A percentile compares a stretch with the other conserved stretches of the same genome.
phyloP scores from a whole-genome alignment of 1,140 invertebrate species.

The Monochamus saltuarius region DNA sequence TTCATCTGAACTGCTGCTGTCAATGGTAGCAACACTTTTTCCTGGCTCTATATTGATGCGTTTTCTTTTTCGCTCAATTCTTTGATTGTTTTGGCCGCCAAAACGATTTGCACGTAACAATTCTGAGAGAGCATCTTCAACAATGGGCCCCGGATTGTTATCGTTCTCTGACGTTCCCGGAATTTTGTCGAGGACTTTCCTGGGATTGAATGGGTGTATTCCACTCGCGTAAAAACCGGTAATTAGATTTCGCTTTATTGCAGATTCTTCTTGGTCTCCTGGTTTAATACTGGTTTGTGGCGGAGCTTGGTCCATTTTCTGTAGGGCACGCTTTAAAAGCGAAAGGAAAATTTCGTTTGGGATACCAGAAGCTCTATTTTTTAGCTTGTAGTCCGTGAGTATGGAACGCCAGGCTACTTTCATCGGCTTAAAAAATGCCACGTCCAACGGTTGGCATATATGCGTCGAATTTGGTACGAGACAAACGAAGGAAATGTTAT shows the following conservation, averaged over 20 bases:
- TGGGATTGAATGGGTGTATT: slow-evolving; percentile 5
- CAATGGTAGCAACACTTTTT: slow-evolving; percentile 11
- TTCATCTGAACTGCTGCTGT: slow-evolving; percentile 8
- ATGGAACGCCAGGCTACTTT: slow-evolving; percentile 5
- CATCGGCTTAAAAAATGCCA: slow-evolving; percentile 17
- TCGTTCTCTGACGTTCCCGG: neutral
- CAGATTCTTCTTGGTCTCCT: too few relatives aligned
- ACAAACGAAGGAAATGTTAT: slow-evolving; percentile 8
- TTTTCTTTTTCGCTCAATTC: too few relatives aligned
- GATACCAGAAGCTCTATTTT: neutral
- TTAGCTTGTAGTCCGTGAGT: slow-evolving; percentile 3
- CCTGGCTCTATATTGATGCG: neutral
- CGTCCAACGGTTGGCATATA: slow-evolving; percentile 12
- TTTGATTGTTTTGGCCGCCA: neutral
- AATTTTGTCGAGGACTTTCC: neutral
- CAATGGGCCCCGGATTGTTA: neutral
- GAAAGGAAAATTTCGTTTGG: slow-evolving; percentile 1
- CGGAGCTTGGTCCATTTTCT: too few relatives aligned
- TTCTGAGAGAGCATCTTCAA: slow-evolving; percentile 5
- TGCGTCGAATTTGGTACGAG: slow-evolving; percentile 6
- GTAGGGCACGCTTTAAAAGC: neutral
- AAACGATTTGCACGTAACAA: slow-evolving; percentile 10
- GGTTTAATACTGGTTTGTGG: too few relatives aligned
- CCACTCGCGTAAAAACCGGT: too few relatives aligned
- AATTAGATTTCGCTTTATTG: too few relatives aligned